Conservation (phyloP, 2,888 invertebrate genomes). For the Melieria picta region DNA sequence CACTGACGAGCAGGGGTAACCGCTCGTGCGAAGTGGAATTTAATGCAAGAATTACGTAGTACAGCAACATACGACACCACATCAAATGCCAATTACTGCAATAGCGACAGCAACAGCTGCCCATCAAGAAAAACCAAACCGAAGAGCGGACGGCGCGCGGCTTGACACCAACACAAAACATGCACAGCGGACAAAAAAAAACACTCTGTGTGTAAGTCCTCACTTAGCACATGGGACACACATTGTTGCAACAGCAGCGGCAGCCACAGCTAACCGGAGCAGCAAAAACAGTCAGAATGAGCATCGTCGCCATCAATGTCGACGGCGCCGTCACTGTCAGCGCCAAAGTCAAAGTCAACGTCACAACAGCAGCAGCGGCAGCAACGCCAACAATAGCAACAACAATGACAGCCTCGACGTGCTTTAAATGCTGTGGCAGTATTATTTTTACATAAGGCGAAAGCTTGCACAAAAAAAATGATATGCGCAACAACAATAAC, state of each 20-base stretch:
- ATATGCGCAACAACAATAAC: neutral
- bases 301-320: neutral
- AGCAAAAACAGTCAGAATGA: too few relatives aligned
- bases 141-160: neutral
- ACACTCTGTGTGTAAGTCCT: too few relatives aligned
- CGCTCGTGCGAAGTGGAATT: too few relatives aligned
- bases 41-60: too few relatives aligned
- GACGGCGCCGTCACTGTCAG: constrained; percentile 12
- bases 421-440: constrained; percentile 23
- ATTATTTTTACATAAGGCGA: constrained; percentile 15
- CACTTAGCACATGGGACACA: too few relatives aligned
- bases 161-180: neutral
- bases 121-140: neutral
- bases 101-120: neutral
- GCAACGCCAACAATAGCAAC: constrained; percentile 17
- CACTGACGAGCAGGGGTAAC: too few relatives aligned
- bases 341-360: neutral
- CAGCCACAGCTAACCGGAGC: too few relatives aligned
- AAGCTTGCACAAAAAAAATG: neutral
- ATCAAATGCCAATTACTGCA: constrained; percentile 21
- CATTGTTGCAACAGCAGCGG: too few relatives aligned
- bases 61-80: neutral
- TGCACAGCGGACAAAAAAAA: neutral
- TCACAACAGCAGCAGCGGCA: neutral
- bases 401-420: constrained; percentile 16